Evolutionary conservation across 2,888 invertebrate species (phyloP).

Genomic region (Reticulitermes lucifugus): DNA sequence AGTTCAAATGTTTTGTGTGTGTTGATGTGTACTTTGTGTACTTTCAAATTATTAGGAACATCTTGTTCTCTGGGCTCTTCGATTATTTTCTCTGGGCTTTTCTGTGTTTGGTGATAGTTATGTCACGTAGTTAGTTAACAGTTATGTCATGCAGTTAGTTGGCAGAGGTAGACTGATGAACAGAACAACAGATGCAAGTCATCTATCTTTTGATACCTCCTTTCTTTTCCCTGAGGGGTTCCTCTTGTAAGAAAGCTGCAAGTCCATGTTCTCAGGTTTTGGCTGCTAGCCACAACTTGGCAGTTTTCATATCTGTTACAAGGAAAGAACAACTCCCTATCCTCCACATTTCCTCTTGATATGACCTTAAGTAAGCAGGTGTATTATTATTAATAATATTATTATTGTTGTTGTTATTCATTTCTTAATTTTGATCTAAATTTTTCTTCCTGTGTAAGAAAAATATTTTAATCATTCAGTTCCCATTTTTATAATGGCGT

Average conservation of each 20-base stretch:
- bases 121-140: too few species aligned
- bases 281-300: background rate
- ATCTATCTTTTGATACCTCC: background rate
- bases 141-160: too few species aligned
- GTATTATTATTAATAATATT: too few species aligned
- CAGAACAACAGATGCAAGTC: too few species aligned
- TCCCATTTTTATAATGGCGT: background rate
- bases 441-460: background rate
- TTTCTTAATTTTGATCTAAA: background rate
- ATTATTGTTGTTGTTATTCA: too few species aligned
- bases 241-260: background rate
- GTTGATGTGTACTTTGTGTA: too few species aligned
- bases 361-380: background rate
- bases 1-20: too few species aligned
- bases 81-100: too few species aligned
- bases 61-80: too few species aligned
- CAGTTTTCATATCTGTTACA: background rate
- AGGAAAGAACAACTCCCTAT: background rate
- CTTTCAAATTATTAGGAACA: too few species aligned
- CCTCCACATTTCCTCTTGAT: background rate
- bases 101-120: too few species aligned
- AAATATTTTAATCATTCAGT: conserved; percentile 5
- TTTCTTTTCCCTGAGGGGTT: background rate
- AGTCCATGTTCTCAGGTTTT: background rate
- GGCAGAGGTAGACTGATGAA: too few species aligned